These are phyloP conservation scores for Ammodytes dubius DNA, from an alignment of 2,113 vertebrate genomes.

Conservation along the genomic window DNA sequence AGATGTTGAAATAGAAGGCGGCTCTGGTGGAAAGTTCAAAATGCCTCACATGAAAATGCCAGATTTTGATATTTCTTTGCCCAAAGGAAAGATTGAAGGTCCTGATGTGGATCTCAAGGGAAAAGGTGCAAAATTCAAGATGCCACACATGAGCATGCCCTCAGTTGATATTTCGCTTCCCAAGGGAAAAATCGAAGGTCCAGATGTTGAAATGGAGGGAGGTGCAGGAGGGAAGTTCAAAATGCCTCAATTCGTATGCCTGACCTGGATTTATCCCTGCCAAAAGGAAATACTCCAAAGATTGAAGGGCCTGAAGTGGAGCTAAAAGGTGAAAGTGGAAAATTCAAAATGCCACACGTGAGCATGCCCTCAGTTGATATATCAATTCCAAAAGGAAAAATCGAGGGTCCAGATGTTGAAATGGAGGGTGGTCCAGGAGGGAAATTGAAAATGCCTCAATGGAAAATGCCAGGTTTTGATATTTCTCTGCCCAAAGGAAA, in stretches of 20 bases:
- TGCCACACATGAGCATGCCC: background rate
- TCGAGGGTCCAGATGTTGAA: constrained; percentile 24
- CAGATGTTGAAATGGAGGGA: constrained; percentile 10
- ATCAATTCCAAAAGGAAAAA: constrained; percentile 59
- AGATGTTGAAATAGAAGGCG: too few species aligned
- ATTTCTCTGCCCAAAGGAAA: constrained; percentile 66
- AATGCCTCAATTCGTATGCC: constrained; percentile 77
- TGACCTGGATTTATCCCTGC: constrained; percentile 70
- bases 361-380: constrained; percentile 67
- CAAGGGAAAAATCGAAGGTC: background rate
- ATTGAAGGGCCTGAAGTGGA: constrained; percentile 38
- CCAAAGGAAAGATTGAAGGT: too few species aligned
- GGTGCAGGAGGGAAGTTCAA: constrained; percentile 64
- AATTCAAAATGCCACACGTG: constrained; percentile 69
- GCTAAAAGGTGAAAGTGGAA: background rate
- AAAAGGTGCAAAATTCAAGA: constrained; percentile 24
- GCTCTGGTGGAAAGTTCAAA: too few species aligned
- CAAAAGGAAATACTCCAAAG: constrained; percentile 29
- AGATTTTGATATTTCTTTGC: too few species aligned
- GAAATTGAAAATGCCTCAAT: constrained; percentile 42
- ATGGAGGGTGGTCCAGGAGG: background rate
- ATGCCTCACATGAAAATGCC: too few species aligned
- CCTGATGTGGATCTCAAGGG: too few species aligned
- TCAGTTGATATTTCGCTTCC: background rate
- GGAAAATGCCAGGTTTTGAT: constrained; percentile 64